phyloP scores from a whole-genome alignment of 1,140 invertebrate species.

The Drosophila nigromelanica region DNA sequence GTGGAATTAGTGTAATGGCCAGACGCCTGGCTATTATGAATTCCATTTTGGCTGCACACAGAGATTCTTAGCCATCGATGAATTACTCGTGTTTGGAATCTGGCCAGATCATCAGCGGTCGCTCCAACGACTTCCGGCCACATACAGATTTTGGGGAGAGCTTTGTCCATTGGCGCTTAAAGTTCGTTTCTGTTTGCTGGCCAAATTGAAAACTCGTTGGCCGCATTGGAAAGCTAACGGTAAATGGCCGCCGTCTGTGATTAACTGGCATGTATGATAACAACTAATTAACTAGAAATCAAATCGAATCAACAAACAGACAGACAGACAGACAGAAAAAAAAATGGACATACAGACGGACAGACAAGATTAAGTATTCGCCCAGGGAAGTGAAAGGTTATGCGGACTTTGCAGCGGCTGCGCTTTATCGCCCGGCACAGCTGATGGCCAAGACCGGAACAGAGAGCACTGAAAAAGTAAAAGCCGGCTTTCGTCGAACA shows the following conservation, averaged over 20 bases:
- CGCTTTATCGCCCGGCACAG: neutral
- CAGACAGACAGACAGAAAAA: slow-evolving; percentile 7
- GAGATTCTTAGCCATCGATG: neutral
- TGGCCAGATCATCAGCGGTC: slow-evolving; percentile 14
- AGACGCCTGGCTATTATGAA: slow-evolving; percentile 26
- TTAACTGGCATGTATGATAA: slow-evolving; percentile 61
- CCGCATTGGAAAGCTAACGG: slow-evolving; percentile 55
- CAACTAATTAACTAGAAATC: slow-evolving; percentile 70
- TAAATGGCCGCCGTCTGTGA: slow-evolving; percentile 50
- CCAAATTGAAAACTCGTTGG: slow-evolving; percentile 35
- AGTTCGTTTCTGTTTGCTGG: neutral
- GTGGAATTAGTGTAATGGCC: slow-evolving; percentile 10
- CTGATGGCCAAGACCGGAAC: too few relatives aligned
- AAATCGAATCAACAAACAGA: slow-evolving; percentile 52
- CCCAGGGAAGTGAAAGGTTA: slow-evolving; percentile 63
- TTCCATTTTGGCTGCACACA: slow-evolving; percentile 21
- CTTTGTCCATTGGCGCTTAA: neutral
- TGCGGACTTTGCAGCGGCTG: slow-evolving; percentile 4
- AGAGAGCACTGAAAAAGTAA: slow-evolving; percentile 43
- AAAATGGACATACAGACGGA: neutral
- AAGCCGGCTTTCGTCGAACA: slow-evolving; percentile 5
- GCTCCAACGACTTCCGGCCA: slow-evolving; percentile 35
- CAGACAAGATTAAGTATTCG: slow-evolving; percentile 42
- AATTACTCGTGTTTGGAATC: slow-evolving; percentile 27
- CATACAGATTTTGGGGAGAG: neutral